A percentile compares a stretch with the other conserved stretches of the same genome.
Conservation (phyloP, 2,113 vertebrate genomes). For the Aplodontia rufa region DNA sequence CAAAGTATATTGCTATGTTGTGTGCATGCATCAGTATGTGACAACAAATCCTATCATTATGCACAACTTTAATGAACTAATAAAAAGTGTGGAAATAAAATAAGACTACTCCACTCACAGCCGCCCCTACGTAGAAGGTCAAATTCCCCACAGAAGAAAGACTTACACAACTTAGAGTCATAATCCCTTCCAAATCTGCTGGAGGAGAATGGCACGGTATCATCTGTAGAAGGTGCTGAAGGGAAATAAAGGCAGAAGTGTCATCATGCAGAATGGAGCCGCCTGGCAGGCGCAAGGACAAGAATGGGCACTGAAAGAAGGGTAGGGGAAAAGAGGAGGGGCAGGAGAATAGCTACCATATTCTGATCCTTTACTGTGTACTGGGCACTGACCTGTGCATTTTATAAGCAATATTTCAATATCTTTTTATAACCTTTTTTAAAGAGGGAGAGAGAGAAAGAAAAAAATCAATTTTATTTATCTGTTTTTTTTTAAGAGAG, state of each 20-base stretch:
- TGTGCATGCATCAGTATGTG: too few species aligned
- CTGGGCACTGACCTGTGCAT: not conserved
- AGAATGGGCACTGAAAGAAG: too few species aligned
- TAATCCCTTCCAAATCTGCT: not conserved
- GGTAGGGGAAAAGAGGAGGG: fast-evolving
- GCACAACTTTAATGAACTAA: too few species aligned
- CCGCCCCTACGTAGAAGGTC: not conserved
- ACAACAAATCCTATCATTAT: too few species aligned
- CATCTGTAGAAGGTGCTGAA: not conserved
- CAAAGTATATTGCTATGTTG: too few species aligned
- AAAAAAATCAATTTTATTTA: too few species aligned
- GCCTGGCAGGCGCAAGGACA: not conserved
- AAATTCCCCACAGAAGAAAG: not conserved
- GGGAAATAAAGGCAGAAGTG: not conserved
- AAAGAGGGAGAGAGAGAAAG: too few species aligned
- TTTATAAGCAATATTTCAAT: not conserved
- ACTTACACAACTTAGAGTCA: not conserved
- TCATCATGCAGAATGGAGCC: not conserved
- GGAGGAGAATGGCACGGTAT: not conserved
- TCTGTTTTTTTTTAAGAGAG: too few species aligned
- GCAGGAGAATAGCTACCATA: not conserved
- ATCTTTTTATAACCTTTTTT: too few species aligned
- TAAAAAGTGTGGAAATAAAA: too few species aligned
- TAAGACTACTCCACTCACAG: not conserved
- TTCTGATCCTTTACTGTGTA: not conserved